Conservation (phyloP, 2,113 vertebrate genomes). For the Bambusicola thoracicus region DNA sequence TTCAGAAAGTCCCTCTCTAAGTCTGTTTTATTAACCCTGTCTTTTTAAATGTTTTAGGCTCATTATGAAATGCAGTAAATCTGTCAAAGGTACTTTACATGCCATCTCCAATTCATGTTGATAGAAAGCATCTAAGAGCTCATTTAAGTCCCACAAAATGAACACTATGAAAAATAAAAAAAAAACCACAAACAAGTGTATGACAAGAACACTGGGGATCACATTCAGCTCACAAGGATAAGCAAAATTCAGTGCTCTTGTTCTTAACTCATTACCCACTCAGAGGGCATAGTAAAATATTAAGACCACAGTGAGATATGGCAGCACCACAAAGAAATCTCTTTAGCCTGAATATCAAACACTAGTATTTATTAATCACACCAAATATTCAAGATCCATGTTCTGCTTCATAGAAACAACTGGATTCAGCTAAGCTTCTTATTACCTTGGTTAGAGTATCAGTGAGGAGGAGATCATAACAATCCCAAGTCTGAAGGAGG, state of each 20-base stretch:
- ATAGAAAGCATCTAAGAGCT: constrained; percentile 36
- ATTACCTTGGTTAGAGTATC: background rate
- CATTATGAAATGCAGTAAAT: constrained; percentile 28
- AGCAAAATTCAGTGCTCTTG: constrained; percentile 30
- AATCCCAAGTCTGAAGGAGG: background rate
- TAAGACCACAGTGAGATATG: background rate
- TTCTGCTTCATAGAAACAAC: background rate
- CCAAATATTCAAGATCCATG: background rate
- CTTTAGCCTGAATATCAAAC: background rate
- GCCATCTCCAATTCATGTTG: background rate
- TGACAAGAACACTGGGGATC: constrained; percentile 20
- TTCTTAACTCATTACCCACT: constrained; percentile 32
- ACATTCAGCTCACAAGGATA: constrained; percentile 12
- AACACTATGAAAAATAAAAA: constrained; percentile 50
- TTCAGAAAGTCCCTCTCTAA: constrained; percentile 25
- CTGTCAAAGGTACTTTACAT: constrained; percentile 40
- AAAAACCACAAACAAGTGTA: constrained; percentile 33
- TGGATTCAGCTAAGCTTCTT: background rate
- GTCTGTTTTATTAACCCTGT: constrained; percentile 61
- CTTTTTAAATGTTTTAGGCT: constrained; percentile 68
- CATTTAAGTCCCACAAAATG: constrained; percentile 32
- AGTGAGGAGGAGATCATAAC: background rate
- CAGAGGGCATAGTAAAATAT: constrained; percentile 6
- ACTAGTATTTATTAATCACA: background rate
- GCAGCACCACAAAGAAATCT: background rate